Evolutionary conservation across 2,113 vertebrate species (phyloP).

Genomic region (Baryphthengus martii): DNA sequence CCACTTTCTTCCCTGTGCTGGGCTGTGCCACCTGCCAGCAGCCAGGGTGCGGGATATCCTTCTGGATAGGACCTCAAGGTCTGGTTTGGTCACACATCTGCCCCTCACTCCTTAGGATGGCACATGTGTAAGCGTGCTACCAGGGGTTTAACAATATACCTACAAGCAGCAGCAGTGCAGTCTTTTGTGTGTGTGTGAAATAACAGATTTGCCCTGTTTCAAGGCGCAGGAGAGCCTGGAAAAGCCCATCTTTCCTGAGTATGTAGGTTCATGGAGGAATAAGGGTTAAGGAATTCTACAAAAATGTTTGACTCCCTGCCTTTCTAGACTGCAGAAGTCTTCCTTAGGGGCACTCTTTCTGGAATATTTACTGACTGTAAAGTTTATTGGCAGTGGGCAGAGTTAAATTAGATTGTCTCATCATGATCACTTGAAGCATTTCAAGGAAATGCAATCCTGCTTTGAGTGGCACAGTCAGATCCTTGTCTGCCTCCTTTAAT

Average conservation of each 20-base stretch:
- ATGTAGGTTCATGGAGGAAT: not conserved
- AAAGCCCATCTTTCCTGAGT: not conserved
- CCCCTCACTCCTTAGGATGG: too few species aligned
- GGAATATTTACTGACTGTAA: not conserved
- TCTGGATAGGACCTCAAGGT: not conserved
- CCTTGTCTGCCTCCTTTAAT: slow-evolving; percentile 47
- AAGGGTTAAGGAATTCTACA: not conserved
- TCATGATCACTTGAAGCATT: not conserved
- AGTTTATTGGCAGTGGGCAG: slow-evolving; percentile 4
- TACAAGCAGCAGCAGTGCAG: not conserved
- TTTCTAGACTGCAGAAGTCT: not conserved
- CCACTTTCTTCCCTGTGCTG: not conserved
- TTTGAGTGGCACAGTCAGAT: slow-evolving; percentile 21
- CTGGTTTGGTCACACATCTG: not conserved
- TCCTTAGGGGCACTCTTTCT: not conserved
- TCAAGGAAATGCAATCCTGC: not conserved
- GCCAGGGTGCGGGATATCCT: accelerated
- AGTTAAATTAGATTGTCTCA: not conserved
- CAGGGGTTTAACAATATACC: not conserved
- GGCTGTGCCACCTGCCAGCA: not conserved
- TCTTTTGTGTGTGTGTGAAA: not conserved
- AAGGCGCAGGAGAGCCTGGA: not conserved
- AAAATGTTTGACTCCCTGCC: not conserved
- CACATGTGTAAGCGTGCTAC: not conserved
- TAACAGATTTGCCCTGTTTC: not conserved